These are phyloP conservation scores for Ranitomeya variabilis DNA, from an alignment of 2,113 vertebrate genomes.

Conservation along the genomic window DNA sequence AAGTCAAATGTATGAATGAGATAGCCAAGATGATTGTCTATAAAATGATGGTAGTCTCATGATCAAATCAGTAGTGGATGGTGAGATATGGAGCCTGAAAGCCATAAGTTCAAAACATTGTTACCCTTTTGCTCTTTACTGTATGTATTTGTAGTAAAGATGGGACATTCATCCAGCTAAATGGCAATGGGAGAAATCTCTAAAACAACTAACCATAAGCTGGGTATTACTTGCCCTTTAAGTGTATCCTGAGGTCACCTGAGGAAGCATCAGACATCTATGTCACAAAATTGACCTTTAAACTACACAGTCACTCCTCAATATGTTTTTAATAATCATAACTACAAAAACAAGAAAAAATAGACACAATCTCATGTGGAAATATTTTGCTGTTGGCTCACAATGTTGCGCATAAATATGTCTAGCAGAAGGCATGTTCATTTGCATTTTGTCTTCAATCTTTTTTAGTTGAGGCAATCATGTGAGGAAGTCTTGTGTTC, in stretches of 20 bases:
- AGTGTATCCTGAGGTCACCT: constrained; percentile 65
- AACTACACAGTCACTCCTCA: constrained; percentile 30
- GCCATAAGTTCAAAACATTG: too few relatives aligned
- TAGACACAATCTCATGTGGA: constrained; percentile 50
- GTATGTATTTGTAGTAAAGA: neutral
- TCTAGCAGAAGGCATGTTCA: constrained; percentile 45
- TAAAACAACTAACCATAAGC: neutral
- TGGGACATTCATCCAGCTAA: neutral
- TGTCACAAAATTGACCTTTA: constrained; percentile 50
- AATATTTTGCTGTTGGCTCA: constrained; percentile 51
- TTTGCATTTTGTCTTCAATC: constrained; percentile 51
- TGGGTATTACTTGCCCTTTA: neutral
- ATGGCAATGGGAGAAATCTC: neutral
- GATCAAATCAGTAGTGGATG: too few relatives aligned
- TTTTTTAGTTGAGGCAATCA: constrained; percentile 39
- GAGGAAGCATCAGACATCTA: constrained; percentile 47
- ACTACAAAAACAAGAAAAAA: constrained; percentile 39
- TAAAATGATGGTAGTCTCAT: too few relatives aligned
- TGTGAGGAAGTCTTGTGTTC: constrained; percentile 41
- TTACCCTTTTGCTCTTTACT: too few relatives aligned
- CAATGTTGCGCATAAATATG: constrained; percentile 48
- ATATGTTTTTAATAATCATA: constrained; percentile 46
- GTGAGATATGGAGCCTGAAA: too few relatives aligned
- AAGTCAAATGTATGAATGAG: too few relatives aligned
- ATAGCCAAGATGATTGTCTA: too few relatives aligned